Percentiles rank a stretch among this genome's conserved stretches.
Evolutionary conservation across 2,797 vertebrate species (phyloP).

Genomic region (Chloroceryle inda): DNA sequence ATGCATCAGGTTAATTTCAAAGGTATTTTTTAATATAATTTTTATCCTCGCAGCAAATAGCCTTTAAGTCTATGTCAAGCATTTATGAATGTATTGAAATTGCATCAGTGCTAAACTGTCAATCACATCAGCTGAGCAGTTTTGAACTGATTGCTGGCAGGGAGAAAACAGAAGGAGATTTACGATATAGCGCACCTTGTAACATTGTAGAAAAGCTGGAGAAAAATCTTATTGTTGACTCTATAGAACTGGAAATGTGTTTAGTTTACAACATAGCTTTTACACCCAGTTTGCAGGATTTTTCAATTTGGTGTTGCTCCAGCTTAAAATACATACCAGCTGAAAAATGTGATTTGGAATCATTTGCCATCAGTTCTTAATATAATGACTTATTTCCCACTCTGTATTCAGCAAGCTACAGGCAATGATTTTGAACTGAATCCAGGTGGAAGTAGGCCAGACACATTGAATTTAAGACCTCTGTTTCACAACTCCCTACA

Average conservation of each 20-base stretch:
- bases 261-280: constrained; percentile 64
- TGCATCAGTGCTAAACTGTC: constrained; percentile 11
- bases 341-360: constrained; percentile 80
- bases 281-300: constrained; percentile 70
- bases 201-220: constrained; percentile 52
- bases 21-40: background rate
- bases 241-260: constrained; percentile 63
- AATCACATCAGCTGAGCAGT: background rate
- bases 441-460: constrained; percentile 82
- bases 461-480: constrained; percentile 79
- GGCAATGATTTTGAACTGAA: constrained; percentile 76
- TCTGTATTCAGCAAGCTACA: constrained; percentile 74
- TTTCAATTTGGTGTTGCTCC: constrained; percentile 78
- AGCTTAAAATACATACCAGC: constrained; percentile 76
- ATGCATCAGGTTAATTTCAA: background rate
- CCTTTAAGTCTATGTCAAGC: background rate
- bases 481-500: constrained; percentile 79
- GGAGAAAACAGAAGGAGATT: background rate
- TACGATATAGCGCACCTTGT: background rate
- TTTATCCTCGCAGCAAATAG: constrained; percentile 23
- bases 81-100: constrained; percentile 8
- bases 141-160: background rate
- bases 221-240: constrained; percentile 60
- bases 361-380: constrained; percentile 78
- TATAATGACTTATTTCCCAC: constrained; percentile 81